Percentiles rank a stretch among this genome's conserved stretches.
These are phyloP conservation scores for Leistus spinibarbis DNA, from an alignment of 2,888 invertebrate genomes.

Conservation along the genomic window DNA sequence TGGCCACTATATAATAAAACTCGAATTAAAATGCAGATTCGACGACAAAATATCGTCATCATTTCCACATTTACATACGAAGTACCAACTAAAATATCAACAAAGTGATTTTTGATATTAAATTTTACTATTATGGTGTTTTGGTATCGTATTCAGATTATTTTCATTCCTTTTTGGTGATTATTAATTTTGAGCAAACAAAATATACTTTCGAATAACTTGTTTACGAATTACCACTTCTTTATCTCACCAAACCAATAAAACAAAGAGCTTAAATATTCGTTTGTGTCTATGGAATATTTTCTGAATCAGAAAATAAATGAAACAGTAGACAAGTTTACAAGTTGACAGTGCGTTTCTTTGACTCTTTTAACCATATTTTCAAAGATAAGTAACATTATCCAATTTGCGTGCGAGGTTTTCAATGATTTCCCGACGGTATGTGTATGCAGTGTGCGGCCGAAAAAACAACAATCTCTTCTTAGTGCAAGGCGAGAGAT, in stretches of 20 bases:
- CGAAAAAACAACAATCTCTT: background rate
- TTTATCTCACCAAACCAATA: no score
- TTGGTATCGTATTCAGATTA: background rate
- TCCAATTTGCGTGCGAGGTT: background rate
- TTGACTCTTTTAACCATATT: background rate
- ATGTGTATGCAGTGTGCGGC: background rate
- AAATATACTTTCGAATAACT: background rate
- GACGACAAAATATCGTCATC: background rate
- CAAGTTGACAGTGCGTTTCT: background rate
- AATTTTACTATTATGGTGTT: background rate
- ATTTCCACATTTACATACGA: background rate
- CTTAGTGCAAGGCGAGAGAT: background rate
- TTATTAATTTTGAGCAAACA: background rate
- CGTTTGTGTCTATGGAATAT: no score
- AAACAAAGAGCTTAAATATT: no score
- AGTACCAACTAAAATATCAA: background rate
- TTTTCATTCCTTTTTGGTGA: background rate
- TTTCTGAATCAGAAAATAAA: no score
- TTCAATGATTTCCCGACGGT: constrained; percentile 4
- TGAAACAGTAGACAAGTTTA: no score
- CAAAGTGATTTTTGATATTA: background rate
- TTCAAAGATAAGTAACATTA: background rate
- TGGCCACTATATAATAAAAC: background rate
- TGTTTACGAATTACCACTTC: no score
- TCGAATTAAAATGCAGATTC: background rate